These are phyloP conservation scores for Myrmecobius fasciatus DNA, from an alignment of 2,113 vertebrate species.

Conservation along the genomic window DNA sequence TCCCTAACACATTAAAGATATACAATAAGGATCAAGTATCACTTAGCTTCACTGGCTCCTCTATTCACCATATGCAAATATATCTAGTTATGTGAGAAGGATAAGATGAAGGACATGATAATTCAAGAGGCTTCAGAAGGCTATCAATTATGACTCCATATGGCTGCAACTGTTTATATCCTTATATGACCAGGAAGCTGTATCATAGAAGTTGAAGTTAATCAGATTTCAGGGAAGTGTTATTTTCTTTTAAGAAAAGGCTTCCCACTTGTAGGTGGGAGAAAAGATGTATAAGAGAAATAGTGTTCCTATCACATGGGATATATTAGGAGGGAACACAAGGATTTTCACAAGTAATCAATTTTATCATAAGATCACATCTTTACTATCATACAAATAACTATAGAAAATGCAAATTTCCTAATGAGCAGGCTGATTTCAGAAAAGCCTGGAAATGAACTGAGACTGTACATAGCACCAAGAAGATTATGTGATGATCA, in stretches of 20 bases:
- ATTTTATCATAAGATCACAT: background rate
- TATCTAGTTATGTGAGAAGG: background rate
- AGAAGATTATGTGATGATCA: no score
- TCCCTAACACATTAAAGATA: background rate
- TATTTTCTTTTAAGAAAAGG: background rate
- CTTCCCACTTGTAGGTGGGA: background rate
- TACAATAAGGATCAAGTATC: background rate
- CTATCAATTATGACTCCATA: background rate
- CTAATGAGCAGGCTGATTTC: no score
- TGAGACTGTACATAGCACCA: no score
- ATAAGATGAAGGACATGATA: background rate
- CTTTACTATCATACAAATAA: background rate
- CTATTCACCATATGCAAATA: background rate
- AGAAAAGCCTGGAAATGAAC: no score
- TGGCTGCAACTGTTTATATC: background rate
- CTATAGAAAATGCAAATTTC: background rate
- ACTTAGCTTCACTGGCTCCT: background rate
- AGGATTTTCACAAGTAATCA: background rate
- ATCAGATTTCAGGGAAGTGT: background rate
- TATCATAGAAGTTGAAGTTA: background rate
- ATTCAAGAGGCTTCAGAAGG: background rate
- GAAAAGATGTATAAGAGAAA: background rate
- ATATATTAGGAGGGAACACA: background rate
- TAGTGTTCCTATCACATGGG: background rate
- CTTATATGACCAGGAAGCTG: background rate